Evolutionary conservation across 2,888 invertebrate genomes (phyloP).

Genomic region (Scaptomyza caliginosa): DNA sequence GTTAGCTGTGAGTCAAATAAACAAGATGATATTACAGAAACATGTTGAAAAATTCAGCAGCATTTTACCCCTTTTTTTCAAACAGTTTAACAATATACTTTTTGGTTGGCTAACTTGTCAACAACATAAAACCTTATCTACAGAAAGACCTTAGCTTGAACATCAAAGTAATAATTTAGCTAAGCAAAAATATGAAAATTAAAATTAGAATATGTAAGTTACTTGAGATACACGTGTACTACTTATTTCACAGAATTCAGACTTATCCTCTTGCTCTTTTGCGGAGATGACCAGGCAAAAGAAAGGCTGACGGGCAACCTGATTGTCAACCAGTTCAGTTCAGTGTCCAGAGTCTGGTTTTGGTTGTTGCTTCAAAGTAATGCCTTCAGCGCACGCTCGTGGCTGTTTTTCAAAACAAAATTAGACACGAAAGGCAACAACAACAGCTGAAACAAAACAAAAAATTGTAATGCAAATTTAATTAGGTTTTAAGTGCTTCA

Average conservation of each 20-base stretch:
- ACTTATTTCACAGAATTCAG: conserved; percentile 3
- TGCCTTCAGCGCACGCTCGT: conserved; percentile 53
- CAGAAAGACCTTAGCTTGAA: neutral
- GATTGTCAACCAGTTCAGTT: conserved; percentile 70
- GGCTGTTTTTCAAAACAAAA: conserved; percentile 77
- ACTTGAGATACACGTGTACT: conserved; percentile 4
- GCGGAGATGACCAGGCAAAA: conserved; percentile 25
- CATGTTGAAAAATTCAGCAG: too few relatives aligned
- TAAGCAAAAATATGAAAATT: conserved; percentile 34
- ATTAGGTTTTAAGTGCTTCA: conserved; percentile 79
- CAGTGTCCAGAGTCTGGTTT: conserved; percentile 22
- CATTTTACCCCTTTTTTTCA: too few relatives aligned
- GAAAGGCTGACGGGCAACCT: conserved; percentile 20
- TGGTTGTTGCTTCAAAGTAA: conserved; percentile 45
- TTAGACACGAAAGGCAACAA: conserved; percentile 59
- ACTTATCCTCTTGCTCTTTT: conserved; percentile 4
- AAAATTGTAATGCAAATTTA: conserved; percentile 80
- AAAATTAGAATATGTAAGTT: conserved; percentile 35
- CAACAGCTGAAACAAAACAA: conserved; percentile 48
- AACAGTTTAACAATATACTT: neutral
- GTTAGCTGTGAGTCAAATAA: too few relatives aligned
- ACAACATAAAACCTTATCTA: neutral
- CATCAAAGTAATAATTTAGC: conserved; percentile 49
- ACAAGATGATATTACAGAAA: neutral
- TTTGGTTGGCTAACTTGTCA: neutral